Conservation (phyloP, 2,113 vertebrate genomes). For the Andinoacara biseriatus region DNA sequence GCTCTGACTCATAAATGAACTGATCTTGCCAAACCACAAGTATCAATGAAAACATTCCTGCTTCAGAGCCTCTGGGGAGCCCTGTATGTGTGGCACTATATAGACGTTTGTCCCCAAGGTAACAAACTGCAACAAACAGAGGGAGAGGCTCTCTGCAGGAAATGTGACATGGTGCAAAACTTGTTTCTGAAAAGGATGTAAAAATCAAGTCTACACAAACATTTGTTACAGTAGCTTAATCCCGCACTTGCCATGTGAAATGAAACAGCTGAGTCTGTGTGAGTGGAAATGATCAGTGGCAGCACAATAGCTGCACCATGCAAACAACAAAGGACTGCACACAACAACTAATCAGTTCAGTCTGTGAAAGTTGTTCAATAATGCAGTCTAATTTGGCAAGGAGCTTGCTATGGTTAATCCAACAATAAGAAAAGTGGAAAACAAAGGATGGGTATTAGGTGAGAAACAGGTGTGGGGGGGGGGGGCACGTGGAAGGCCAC, state of each 20-base stretch:
- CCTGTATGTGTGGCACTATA: not conserved
- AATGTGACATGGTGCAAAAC: not conserved
- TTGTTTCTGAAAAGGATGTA: not conserved
- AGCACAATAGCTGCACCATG: not conserved
- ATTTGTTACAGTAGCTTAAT: not conserved
- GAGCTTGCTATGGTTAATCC: slow-evolving; percentile 16
- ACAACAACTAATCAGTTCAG: slow-evolving; percentile 55
- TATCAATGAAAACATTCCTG: not conserved
- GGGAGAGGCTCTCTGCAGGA: not conserved
- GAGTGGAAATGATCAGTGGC: not conserved
- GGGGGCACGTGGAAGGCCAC: not conserved
- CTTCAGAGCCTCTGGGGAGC: not conserved
- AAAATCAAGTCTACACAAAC: not conserved
- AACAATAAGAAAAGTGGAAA: slow-evolving; percentile 28
- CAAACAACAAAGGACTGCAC: slow-evolving; percentile 34
- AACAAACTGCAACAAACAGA: slow-evolving; percentile 28
- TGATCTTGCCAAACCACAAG: not conserved
- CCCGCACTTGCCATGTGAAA: not conserved
- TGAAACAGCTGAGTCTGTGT: not conserved
- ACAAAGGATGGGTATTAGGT: slow-evolving; percentile 32
- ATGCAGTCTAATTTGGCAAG: slow-evolving; percentile 12
- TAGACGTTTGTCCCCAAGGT: slow-evolving; percentile 16
- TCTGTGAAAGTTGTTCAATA: slow-evolving; percentile 30
- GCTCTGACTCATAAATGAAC: not conserved
- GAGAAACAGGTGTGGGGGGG: not conserved